Evolutionary conservation across 2,888 invertebrate species (phyloP).

Genomic region (Drosophila ezoana): DNA sequence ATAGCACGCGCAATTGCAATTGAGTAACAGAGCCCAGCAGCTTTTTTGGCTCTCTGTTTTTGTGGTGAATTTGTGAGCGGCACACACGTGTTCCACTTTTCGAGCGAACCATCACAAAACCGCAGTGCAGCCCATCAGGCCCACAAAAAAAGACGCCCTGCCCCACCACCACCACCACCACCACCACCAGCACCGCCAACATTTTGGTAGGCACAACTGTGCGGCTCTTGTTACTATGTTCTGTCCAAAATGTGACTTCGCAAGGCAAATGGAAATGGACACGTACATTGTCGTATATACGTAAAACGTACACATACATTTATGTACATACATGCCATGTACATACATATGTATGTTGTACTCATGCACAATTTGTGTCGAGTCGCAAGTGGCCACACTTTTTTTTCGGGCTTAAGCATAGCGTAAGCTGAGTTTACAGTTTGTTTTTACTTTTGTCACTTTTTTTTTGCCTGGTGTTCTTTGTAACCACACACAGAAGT

Average conservation of each 20-base stretch:
- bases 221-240: slow-evolving; percentile 46
- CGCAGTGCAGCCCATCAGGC: slow-evolving; percentile 44
- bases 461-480: slow-evolving; percentile 27
- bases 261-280: slow-evolving; percentile 49
- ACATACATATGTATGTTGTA: slow-evolving; percentile 18
- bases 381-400: slow-evolving; percentile 59
- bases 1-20: slow-evolving; percentile 44
- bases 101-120: slow-evolving; percentile 47
- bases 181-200: not conserved
- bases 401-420: slow-evolving; percentile 40
- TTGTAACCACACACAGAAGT: slow-evolving; percentile 24
- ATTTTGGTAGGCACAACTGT: slow-evolving; percentile 30
- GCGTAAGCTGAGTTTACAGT: slow-evolving; percentile 42
- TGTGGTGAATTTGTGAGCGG: slow-evolving; percentile 70
- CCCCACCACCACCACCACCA: no score
- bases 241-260: slow-evolving; percentile 47
- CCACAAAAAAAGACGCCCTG: not conserved
- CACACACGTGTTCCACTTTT: slow-evolving; percentile 74
- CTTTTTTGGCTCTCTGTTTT: slow-evolving; percentile 69
- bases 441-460: slow-evolving; percentile 18
- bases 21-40: slow-evolving; percentile 34
- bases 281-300: slow-evolving; percentile 4
- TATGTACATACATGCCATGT: slow-evolving; percentile 9
- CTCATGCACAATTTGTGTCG: slow-evolving; percentile 51
- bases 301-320: slow-evolving; percentile 1